Percentiles rank a stretch among this genome's conserved stretches.
Conservation (phyloP, 64 coral and sea anemone genomes). For the Pocillopora verrucosa region DNA sequence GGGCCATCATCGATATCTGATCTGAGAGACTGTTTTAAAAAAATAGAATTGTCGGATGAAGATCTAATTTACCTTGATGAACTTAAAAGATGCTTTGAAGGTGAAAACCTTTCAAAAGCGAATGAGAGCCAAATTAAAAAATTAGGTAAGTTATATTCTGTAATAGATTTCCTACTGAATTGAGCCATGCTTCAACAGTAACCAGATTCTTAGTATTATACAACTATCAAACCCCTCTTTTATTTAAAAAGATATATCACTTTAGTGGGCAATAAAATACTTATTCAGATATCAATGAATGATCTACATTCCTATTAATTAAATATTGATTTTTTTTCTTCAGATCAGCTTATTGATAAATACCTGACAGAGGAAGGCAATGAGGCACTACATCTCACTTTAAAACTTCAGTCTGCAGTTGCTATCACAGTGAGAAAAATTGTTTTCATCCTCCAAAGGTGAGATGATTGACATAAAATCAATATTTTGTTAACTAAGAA, state of each 20-base stretch:
- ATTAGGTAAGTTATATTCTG: not conserved
- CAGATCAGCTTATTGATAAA: conserved; percentile 20
- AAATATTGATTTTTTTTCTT: not conserved
- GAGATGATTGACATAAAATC: not conserved
- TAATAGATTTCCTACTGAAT: no score
- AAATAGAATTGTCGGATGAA: conserved; percentile 4
- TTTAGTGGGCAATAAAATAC: no score
- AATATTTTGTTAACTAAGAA: no score
- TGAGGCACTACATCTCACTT: not conserved
- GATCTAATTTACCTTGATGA: conserved; percentile 1
- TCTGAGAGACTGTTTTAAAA: not conserved
- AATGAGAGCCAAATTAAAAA: conserved; percentile 1
- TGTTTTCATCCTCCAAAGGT: conserved; percentile 25
- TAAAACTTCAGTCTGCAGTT: conserved; percentile 8
- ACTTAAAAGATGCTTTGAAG: conserved; percentile 4
- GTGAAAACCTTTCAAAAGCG: not conserved
- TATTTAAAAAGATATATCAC: no score
- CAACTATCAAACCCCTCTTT: no score
- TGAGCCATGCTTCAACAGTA: no score
- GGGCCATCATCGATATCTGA: not conserved
- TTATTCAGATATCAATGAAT: no score
- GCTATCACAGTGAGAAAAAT: conserved; percentile 1
- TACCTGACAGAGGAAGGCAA: not conserved
- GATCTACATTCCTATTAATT: no score
- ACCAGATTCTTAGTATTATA: no score